Conservation (phyloP, 2,113 vertebrate species). For the Leptobrachium leishanense region DNA sequence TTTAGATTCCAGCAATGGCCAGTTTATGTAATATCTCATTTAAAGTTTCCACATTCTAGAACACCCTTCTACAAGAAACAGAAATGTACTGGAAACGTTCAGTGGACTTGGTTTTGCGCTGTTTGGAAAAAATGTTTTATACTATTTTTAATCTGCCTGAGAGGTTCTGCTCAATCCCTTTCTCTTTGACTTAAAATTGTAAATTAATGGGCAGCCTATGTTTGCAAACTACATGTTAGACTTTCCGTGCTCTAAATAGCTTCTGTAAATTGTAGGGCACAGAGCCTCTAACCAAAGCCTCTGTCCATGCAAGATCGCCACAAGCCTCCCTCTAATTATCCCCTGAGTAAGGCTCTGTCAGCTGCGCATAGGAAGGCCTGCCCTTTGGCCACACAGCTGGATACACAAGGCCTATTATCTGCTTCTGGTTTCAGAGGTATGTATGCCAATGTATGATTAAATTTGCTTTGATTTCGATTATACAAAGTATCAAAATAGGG, state of each 20-base stretch:
- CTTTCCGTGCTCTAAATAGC: conserved; percentile 11
- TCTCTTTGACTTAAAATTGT: not conserved
- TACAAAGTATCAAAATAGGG: too few species aligned
- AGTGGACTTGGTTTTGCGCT: too few species aligned
- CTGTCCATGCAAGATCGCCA: not conserved
- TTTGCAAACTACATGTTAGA: conserved; percentile 1
- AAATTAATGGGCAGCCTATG: conserved; percentile 11
- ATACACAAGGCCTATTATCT: not conserved
- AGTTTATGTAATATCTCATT: too few species aligned
- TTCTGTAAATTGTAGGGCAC: not conserved
- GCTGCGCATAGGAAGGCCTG: not conserved
- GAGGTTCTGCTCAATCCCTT: not conserved
- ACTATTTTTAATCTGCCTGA: conserved; percentile 10
- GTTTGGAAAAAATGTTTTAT: not conserved
- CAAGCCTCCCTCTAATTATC: conserved; percentile 16
- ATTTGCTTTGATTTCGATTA: too few species aligned
- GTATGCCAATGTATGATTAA: conserved; percentile 9
- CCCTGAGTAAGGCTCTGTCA: not conserved
- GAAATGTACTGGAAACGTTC: not conserved
- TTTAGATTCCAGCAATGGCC: too few species aligned
- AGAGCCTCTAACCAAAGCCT: not conserved
- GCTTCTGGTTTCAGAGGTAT: not conserved
- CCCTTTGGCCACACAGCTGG: not conserved
- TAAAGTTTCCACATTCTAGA: too few species aligned
- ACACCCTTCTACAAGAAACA: too few species aligned